Percentiles rank a stretch among this genome's conserved stretches.
Evolutionary conservation across 2,797 vertebrate genomes (phyloP).

Genomic region (Liasis olivaceus): DNA sequence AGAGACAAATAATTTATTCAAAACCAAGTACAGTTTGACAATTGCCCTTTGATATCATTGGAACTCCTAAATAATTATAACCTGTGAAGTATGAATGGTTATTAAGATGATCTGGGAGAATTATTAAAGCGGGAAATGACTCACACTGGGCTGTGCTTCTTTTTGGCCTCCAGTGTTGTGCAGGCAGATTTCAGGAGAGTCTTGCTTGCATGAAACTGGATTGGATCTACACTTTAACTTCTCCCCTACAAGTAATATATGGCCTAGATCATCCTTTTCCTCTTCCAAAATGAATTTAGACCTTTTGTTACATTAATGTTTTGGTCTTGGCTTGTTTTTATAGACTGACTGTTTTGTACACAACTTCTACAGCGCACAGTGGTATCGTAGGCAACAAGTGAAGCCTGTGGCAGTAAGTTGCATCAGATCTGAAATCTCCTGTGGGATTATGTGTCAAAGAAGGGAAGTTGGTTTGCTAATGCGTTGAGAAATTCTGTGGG

Average conservation of each 20-base stretch:
- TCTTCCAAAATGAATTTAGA: not conserved
- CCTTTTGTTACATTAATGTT: not conserved
- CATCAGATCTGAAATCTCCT: not conserved
- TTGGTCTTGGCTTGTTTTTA: not conserved
- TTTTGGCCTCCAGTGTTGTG: not conserved
- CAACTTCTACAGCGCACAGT: not conserved
- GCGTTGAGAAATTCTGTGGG: not conserved
- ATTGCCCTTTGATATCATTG: conserved; percentile 3
- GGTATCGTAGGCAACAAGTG: not conserved
- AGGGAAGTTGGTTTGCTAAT: not conserved
- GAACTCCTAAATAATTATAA: conserved; percentile 4
- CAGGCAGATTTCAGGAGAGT: not conserved
- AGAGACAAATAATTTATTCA: not conserved
- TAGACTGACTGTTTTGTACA: not conserved
- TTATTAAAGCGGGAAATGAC: conserved; percentile 16
- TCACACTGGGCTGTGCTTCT: not conserved
- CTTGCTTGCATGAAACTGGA: not conserved
- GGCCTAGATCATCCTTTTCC: not conserved
- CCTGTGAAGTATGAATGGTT: not conserved
- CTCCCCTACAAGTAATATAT: not conserved
- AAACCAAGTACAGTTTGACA: not conserved
- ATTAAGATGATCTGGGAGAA: not conserved
- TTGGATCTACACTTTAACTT: not conserved
- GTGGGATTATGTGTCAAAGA: not conserved
- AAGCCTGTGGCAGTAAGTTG: not conserved